These are phyloP conservation scores for Rhabdornis inornatus DNA, from an alignment of 2,113 vertebrate genomes.

Conservation along the genomic window DNA sequence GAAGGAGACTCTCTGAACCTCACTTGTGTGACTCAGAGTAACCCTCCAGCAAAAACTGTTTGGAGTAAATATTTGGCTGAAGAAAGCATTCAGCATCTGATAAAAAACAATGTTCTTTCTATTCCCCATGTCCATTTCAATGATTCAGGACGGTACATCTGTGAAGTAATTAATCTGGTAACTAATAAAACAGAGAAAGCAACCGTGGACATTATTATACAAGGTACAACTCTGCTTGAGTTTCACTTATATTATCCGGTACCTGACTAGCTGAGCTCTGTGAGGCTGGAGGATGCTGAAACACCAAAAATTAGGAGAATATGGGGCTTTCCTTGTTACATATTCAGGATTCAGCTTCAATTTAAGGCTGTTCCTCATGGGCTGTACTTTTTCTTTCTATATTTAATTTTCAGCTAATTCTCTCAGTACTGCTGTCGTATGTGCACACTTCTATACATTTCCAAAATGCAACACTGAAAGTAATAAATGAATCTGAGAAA, in stretches of 20 bases:
- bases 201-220: constrained; percentile 25
- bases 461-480: background rate
- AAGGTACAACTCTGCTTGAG: constrained; percentile 31
- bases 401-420: background rate
- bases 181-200: constrained; percentile 41
- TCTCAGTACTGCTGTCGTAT: background rate
- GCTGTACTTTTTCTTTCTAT: background rate
- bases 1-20: constrained; percentile 28
- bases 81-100: background rate
- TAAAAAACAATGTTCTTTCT: background rate
- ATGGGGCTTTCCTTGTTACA: background rate
- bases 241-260: background rate
- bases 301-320: background rate
- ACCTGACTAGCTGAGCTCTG: background rate
- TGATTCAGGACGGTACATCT: constrained; percentile 59
- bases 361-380: background rate
- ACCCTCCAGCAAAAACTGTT: constrained; percentile 16
- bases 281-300: background rate
- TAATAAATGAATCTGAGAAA: background rate
- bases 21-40: constrained; percentile 50
- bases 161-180: constrained; percentile 47
- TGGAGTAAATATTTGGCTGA: constrained; percentile 43
- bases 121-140: background rate
- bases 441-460: background rate
- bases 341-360: background rate